These are phyloP conservation scores for Dryobotodes eremita DNA, from an alignment of 2,888 invertebrate species.

Conservation along the genomic window DNA sequence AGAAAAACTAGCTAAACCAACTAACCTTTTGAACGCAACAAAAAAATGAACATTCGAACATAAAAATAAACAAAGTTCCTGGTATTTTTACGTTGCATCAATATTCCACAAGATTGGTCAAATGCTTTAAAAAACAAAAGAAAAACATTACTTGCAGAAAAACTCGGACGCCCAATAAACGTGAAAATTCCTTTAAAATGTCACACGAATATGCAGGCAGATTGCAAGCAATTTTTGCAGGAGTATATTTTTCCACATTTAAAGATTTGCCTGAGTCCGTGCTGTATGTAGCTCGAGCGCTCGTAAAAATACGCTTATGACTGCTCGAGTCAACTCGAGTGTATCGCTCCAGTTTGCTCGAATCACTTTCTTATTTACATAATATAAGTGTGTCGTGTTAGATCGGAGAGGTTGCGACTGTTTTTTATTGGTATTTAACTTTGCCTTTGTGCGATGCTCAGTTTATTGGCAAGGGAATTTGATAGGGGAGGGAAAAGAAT, in stretches of 20 bases:
- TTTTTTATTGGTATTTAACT: conserved; percentile 74
- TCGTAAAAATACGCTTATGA: conserved; percentile 68
- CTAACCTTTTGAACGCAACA: too few species aligned
- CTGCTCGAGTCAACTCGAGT: conserved; percentile 60
- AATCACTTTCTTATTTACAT: conserved; percentile 76
- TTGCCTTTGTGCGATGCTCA: conserved; percentile 52
- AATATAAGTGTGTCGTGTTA: conserved; percentile 70
- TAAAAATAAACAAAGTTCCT: neutral
- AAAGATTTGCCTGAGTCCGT: conserved; percentile 64
- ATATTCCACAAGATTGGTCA: conserved; percentile 11
- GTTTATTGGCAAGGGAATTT: conserved; percentile 51
- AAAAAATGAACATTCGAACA: neutral
- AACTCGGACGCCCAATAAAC: conserved; percentile 16
- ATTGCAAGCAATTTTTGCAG: conserved; percentile 53
- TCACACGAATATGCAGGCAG: conserved; percentile 53
- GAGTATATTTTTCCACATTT: conserved; percentile 53
- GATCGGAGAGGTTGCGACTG: conserved; percentile 61
- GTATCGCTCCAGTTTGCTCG: conserved; percentile 69
- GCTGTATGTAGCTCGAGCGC: conserved; percentile 24
- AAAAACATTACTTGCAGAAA: conserved; percentile 17
- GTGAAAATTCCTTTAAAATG: conserved; percentile 38
- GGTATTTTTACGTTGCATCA: neutral
- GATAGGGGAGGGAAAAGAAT: neutral
- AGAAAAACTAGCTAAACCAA: neutral
- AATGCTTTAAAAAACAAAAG: conserved; percentile 11